Base-by-base conservation (phyloP, 2,113 vertebrate species). In the Lucifuga dentata region DNA sequence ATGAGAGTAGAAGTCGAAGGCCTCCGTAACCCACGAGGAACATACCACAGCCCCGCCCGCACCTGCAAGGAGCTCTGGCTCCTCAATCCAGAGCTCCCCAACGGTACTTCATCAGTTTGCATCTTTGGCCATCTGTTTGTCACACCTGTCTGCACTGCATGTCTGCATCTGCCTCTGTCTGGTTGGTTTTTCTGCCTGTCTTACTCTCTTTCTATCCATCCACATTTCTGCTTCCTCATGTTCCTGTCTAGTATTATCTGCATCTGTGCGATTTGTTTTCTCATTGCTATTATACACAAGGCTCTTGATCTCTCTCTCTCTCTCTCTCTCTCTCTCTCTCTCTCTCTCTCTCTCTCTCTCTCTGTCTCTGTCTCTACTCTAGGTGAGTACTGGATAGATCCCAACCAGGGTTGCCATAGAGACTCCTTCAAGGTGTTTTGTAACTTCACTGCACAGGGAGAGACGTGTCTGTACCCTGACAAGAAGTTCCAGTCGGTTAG, bases 361-460 rank as follows among this genome's bases (percentile, higher is more conserved):
- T 20, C n/a, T 48, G 13, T 57, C 10, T 38, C 19, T 48, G n/a
- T 46, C 16, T 59, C 38, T 55, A n/a, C 61, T 68, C 43, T 90
- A 99, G 97, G 97, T 63, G 96, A 98, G 78, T 99, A 99, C 86
- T 99, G 96, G 96, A 97, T 99, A 8, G 98, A 99, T 72, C 97
- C 98, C 0, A 99, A 99, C 89, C 97, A 99, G 78, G 98, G 98
- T 10, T 99, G 97, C 84, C 96, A 97, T 80, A 88, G 95, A 83
- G 97, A 99, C 72, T 94, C 98, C 57, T 98, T 99, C 89, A 98
- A 98, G 84, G 97, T 96, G 43, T 98, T 95, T 90, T 99, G 98
- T 88, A 99, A 99, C 87, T 98, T 99, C 90, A 99, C 97, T 0
- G 95, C 95, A 1, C 94, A 96, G 16, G 98, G 97, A 20, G 94